Evolutionary conservation across 2,888 invertebrate species (phyloP).

Genomic region (Gari tellinella): DNA sequence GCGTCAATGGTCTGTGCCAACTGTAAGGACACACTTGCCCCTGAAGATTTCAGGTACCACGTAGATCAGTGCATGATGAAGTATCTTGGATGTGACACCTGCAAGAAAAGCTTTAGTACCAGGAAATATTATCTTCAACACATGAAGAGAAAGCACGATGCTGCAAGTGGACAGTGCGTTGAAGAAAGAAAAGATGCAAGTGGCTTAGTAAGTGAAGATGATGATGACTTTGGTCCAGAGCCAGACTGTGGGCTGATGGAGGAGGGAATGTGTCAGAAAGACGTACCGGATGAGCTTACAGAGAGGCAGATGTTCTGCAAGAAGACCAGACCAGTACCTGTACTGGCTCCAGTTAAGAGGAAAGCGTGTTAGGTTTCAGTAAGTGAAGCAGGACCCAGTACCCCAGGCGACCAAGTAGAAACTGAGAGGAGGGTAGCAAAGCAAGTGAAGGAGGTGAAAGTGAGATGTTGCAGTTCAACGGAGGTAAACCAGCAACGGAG

Average conservation of each 20-base stretch:
- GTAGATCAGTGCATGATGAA: constrained; percentile 3
- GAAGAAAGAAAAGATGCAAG: neutral
- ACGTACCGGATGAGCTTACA: neutral
- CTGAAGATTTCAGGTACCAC: neutral
- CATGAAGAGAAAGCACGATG: constrained; percentile 2
- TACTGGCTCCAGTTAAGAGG: neutral
- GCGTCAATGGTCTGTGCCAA: neutral
- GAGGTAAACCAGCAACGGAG: neutral
- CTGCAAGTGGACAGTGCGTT: neutral
- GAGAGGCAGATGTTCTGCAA: neutral
- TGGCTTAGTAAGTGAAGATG: neutral
- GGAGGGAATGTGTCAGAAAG: neutral
- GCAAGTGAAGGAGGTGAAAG: neutral
- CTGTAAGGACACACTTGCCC: neutral
- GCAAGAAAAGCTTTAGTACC: constrained; percentile 4
- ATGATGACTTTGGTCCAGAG: neutral
- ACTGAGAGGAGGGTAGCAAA: neutral
- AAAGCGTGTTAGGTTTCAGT: neutral
- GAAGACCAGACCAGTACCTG: neutral
- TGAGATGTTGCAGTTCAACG: too few species aligned
- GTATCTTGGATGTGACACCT: constrained; percentile 1
- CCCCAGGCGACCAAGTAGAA: too few species aligned
- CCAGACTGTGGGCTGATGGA: neutral
- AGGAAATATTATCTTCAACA: constrained; percentile 4
- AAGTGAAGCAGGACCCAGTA: too few species aligned